phyloP scores from a whole-genome alignment of 2,113 vertebrate species.

The Aegithalos caudatus region DNA sequence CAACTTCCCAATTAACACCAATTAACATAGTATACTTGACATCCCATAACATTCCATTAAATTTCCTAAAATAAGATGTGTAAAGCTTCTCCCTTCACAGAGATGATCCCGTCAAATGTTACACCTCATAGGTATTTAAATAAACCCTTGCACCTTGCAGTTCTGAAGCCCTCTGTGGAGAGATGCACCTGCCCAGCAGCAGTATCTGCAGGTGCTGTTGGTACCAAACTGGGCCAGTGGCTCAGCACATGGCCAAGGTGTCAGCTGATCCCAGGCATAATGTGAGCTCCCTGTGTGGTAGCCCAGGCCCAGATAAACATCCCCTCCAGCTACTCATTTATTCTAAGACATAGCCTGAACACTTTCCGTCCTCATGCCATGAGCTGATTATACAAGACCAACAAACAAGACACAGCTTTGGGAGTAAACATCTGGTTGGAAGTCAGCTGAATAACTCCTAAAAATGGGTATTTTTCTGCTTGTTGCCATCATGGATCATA shows the following conservation, averaged over 20 bases:
- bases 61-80: slow-evolving; percentile 43
- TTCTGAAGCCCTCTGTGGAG: neutral
- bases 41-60: slow-evolving; percentile 71
- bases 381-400: neutral
- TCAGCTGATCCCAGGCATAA: accelerated
- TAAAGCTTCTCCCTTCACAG: slow-evolving; percentile 18
- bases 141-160: neutral
- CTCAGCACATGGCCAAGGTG: neutral
- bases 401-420: neutral
- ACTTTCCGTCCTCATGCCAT: neutral
- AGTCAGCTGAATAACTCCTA: neutral
- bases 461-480: slow-evolving; percentile 34
- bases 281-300: neutral
- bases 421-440: slow-evolving; percentile 5
- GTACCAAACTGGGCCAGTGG: neutral
- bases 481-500: neutral
- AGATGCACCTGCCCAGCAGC: neutral
- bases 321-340: neutral
- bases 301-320: neutral
- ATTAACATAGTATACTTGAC: slow-evolving; percentile 51
- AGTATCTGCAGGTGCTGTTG: neutral
- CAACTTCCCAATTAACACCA: slow-evolving; percentile 69
- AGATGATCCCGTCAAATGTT: neutral
- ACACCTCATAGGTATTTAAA: neutral
- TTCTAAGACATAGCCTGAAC: neutral